Base-by-base conservation (phyloP, 2,797 vertebrate genomes). In the Pangasius djambal region DNA sequence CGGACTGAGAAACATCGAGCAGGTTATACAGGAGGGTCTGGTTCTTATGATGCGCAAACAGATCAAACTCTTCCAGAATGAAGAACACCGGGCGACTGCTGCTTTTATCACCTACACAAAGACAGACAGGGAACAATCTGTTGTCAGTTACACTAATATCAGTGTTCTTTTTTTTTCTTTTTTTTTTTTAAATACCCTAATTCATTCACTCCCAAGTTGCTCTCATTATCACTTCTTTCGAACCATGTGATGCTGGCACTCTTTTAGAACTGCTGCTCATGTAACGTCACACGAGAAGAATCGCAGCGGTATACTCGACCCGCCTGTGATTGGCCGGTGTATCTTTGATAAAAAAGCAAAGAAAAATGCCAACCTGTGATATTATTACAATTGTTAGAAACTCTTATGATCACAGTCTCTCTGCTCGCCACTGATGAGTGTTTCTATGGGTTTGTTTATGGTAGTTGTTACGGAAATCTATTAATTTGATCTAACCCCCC, bases 11-110 rank as follows among this genome's bases (percentile, higher is more conserved):
- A 67, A 98, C 95, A 9, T 99, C 99, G 0, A 99, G 96, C 87
- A 99, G 97, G 94, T 99, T 99, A 93, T 99, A 99, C 55, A 99
- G 97, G 70, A 99, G 96, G 0, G 97, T 98, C 93, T 99, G 99
- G 86, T 99, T 99, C 96, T 98, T 99, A 92, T 99, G 98, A 93
- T 99, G 97, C 57, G 98, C 97, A 89, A 99, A 99, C 85, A 99
- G 95, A 94, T 99, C 98, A 77, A 99, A 99, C 92, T 99, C 99
- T 90, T 99, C 99, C 95, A 99, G 94, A n/a, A 98, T 83, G 89
- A 99, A 99, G 86, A 99, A 86, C 91, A 99, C 95, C 0, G 99
- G 98, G 13, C 98, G 97, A 89, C 97, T 99, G 94, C 94, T 97
- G 81, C 86, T 96, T 83, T 98, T 96, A 37, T 97, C 94, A 83